Evolutionary conservation across 2,888 invertebrate species (phyloP).

Genomic region (Sceliomorpha sp.): DNA sequence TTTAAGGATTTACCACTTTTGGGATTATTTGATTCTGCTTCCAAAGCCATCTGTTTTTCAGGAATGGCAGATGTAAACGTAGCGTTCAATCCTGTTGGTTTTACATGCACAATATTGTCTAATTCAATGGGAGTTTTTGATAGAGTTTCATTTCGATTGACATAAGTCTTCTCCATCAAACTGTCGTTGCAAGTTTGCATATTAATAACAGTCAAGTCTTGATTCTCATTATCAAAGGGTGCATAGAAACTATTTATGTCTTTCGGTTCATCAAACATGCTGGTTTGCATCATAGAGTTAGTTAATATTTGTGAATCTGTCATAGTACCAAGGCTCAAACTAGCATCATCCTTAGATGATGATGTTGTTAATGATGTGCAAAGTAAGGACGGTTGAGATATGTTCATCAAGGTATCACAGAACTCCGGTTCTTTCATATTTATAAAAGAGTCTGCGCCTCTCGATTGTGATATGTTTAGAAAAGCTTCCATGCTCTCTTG

Average conservation of each 20-base stretch:
- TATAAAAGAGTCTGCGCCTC: conserved; percentile 74
- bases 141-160: conserved; percentile 5
- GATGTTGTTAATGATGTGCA: conserved; percentile 65
- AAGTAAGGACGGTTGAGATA: conserved; percentile 72
- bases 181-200: background rate
- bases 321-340: conserved; percentile 48
- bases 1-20: conserved; percentile 16
- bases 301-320: conserved; percentile 70
- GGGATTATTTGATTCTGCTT: conserved; percentile 14
- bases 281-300: conserved; percentile 74
- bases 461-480: conserved; percentile 71
- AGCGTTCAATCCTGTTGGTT: background rate
- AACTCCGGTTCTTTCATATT: conserved; percentile 73
- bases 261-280: conserved; percentile 67
- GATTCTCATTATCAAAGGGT: conserved; percentile 38
- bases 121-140: background rate
- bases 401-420: conserved; percentile 68
- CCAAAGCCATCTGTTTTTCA: conserved; percentile 16
- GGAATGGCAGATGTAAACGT: conserved; percentile 18
- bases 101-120: conserved; percentile 4
- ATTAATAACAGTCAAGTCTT: conserved; percentile 15
- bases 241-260: conserved; percentile 49
- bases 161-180: conserved; percentile 10
- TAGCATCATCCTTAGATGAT: conserved; percentile 51
- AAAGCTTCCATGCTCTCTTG: conserved; percentile 76